Evolutionary conservation across 2,888 invertebrate genomes (phyloP).

Genomic region (Priocnemis perturbator): DNA sequence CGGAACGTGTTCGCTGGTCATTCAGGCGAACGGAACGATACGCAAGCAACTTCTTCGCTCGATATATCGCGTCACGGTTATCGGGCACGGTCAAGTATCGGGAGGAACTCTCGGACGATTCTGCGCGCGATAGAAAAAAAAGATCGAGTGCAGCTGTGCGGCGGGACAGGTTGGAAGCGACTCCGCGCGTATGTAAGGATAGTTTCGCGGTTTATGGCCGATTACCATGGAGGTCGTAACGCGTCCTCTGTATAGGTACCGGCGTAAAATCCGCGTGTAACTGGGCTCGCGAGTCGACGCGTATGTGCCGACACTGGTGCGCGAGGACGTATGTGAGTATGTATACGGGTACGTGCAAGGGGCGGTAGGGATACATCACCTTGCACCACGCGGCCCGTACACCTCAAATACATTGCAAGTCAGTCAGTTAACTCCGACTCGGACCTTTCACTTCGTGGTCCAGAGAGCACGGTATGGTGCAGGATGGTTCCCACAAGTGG

Average conservation of each 20-base stretch:
- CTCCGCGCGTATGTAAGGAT: constrained; percentile 43
- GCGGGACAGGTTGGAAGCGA: constrained; percentile 36
- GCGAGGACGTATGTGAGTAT: not conserved
- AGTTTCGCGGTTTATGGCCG: constrained; percentile 57
- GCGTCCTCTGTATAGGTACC: constrained; percentile 47
- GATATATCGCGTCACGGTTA: too few species aligned
- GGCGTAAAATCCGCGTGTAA: not conserved
- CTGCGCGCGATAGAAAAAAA: constrained; percentile 66
- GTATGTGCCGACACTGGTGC: not conserved
- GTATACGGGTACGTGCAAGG: constrained; percentile 9
- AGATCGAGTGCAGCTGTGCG: constrained; percentile 70
- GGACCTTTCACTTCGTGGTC: constrained; percentile 75
- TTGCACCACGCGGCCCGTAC: constrained; percentile 47
- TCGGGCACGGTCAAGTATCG: not conserved
- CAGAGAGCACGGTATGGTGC: constrained; percentile 71
- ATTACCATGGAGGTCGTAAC: constrained; percentile 58
- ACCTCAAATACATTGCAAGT: constrained; percentile 59
- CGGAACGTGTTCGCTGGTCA: too few species aligned
- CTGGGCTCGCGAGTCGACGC: not conserved
- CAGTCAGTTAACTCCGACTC: constrained; percentile 65
- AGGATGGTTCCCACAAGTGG: constrained; percentile 73
- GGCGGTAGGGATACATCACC: constrained; percentile 51
- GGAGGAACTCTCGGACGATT: constrained; percentile 8
- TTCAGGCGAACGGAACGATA: too few species aligned
- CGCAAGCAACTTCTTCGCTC: too few species aligned